Conservation (phyloP, 2,113 vertebrate genomes). For the Nycticryphes semicollaris region DNA sequence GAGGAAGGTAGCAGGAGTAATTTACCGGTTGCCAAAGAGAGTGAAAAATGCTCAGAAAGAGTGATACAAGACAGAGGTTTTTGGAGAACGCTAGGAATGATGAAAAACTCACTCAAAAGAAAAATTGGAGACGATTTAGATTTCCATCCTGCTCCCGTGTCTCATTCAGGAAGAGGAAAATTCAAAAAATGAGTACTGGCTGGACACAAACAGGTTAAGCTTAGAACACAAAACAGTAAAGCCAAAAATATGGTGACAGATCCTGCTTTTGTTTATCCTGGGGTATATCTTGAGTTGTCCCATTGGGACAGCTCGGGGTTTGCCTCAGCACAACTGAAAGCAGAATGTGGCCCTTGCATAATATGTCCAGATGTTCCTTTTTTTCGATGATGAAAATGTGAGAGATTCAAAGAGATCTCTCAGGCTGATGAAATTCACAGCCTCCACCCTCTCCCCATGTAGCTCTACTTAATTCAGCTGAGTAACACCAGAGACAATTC, state of each 20-base stretch:
- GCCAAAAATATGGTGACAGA: not conserved
- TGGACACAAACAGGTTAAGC: not conserved
- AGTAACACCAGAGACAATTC: not conserved
- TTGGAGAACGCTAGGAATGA: not conserved
- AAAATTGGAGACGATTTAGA: not conserved
- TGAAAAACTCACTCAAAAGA: not conserved
- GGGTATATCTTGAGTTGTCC: not conserved
- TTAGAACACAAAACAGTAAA: not conserved
- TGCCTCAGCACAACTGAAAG: constrained; percentile 18
- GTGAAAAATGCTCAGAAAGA: not conserved
- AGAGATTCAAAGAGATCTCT: constrained; percentile 31
- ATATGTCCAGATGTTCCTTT: constrained; percentile 45
- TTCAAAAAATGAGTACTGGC: not conserved
- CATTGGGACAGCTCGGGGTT: constrained; percentile 2
- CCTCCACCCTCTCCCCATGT: constrained; percentile 38
- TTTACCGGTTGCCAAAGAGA: not conserved
- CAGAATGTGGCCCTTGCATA: constrained; percentile 43
- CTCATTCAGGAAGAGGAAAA: not conserved
- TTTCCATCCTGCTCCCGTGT: not conserved
- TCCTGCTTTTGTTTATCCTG: constrained; percentile 20
- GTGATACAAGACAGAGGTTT: not conserved
- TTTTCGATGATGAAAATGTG: constrained; percentile 13
- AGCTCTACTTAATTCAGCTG: not conserved
- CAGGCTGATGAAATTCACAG: constrained; percentile 18
- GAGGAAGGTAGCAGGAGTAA: not conserved